Conservation (phyloP, 2,888 invertebrate genomes). For the Drosophila mayaguana region DNA sequence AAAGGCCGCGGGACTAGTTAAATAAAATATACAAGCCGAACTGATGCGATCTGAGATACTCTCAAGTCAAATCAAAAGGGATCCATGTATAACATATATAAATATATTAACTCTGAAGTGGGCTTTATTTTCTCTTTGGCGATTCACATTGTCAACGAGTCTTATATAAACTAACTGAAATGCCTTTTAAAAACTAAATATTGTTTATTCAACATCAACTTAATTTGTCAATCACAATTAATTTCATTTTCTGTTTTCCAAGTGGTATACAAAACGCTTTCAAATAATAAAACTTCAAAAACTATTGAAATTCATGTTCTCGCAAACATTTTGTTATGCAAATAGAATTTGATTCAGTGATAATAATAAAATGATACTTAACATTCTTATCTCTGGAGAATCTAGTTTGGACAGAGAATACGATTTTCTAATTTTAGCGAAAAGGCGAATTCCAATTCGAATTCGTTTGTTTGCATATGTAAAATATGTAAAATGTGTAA, state of each 20-base stretch:
- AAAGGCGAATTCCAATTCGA: not conserved
- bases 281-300: not conserved
- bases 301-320: not conserved
- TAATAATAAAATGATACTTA: slow-evolving; percentile 2
- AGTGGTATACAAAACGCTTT: not conserved
- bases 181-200: not conserved
- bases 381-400: not conserved
- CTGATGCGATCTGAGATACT: slow-evolving; percentile 30
- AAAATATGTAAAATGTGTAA: not conserved
- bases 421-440: slow-evolving; percentile 1
- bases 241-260: not conserved
- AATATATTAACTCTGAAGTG: not conserved
- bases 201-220: not conserved
- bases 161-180: not conserved
- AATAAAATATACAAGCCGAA: slow-evolving; percentile 44
- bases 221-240: slow-evolving; percentile 1
- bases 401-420: not conserved
- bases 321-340: slow-evolving; percentile 3
- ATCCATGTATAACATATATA: not conserved
- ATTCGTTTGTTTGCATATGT: not conserved
- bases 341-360: not conserved
- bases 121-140: not conserved
- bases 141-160: not conserved
- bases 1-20: slow-evolving; percentile 56
- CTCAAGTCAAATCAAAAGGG: slow-evolving; percentile 14